These are phyloP conservation scores for Siniperca knerii DNA, from an alignment of 2,113 vertebrate genomes.

Conservation along the genomic window DNA sequence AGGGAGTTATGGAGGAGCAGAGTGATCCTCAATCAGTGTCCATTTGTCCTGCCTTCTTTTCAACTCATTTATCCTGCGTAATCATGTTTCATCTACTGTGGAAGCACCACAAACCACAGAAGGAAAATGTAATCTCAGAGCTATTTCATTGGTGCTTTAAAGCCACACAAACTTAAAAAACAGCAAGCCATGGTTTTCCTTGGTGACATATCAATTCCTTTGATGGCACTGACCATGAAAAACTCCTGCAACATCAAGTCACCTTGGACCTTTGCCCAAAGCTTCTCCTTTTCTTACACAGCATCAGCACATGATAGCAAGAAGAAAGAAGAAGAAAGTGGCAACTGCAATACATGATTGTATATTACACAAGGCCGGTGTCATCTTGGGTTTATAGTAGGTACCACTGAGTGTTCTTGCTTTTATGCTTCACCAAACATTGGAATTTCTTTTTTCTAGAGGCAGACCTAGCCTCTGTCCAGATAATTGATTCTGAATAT, in stretches of 20 bases:
- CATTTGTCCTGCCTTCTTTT: conserved; percentile 13
- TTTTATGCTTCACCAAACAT: conserved; percentile 2
- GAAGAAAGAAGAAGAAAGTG: conserved; percentile 1
- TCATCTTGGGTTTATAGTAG: conserved; percentile 10
- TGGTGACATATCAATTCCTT: conserved; percentile 11
- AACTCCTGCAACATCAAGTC: conserved; percentile 14
- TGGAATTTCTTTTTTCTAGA: not conserved
- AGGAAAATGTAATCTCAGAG: conserved; percentile 3
- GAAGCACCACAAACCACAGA: not conserved
- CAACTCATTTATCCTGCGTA: conserved; percentile 1
- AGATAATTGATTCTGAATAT: not conserved
- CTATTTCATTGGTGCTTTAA: not conserved
- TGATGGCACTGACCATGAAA: conserved; percentile 13
- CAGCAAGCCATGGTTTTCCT: not conserved
- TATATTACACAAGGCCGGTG: conserved; percentile 11
- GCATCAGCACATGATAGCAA: not conserved
- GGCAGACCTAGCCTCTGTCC: not conserved
- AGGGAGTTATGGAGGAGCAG: not conserved
- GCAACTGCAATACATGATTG: conserved; percentile 4
- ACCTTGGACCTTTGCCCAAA: not conserved
- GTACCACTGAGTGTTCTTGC: conserved; percentile 2
- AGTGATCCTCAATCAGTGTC: conserved; percentile 14
- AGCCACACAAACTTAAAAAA: not conserved
- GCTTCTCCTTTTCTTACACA: not conserved
- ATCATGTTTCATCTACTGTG: not conserved